phyloP scores from a whole-genome alignment of 2,113 vertebrate genomes.

The Misgurnus mizolepis region DNA sequence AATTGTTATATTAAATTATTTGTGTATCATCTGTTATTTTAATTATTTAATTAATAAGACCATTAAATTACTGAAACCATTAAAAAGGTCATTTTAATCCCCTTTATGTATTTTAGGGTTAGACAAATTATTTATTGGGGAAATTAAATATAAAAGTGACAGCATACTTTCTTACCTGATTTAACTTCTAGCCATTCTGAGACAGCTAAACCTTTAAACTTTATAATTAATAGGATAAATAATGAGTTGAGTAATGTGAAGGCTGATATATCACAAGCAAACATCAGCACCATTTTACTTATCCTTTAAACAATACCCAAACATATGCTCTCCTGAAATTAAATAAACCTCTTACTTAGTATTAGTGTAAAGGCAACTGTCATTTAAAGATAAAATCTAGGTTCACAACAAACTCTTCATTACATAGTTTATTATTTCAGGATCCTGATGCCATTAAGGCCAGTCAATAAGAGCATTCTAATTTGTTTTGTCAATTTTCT shows the following conservation, averaged over 20 bases:
- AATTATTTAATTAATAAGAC: too few species aligned
- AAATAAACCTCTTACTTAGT: background rate
- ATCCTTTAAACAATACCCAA: background rate
- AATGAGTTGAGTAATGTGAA: background rate
- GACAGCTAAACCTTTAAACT: background rate
- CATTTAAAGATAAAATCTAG: too few species aligned
- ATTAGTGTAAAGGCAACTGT: background rate
- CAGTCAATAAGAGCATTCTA: constrained; percentile 70
- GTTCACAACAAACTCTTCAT: background rate
- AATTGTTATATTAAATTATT: too few species aligned
- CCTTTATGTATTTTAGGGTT: too few species aligned
- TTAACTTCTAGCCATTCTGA: background rate
- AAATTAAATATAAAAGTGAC: too few species aligned
- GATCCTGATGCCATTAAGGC: constrained; percentile 59
- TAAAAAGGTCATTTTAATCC: too few species aligned
- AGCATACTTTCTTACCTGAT: background rate
- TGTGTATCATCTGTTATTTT: too few species aligned
- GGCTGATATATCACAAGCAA: background rate
- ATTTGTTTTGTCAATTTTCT: constrained; percentile 69
- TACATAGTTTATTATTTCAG: constrained; percentile 60
- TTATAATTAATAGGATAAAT: background rate
- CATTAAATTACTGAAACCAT: too few species aligned
- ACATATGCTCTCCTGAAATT: background rate
- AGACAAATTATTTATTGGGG: background rate
- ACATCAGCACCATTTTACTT: too few species aligned